Conservation (phyloP, 2,797 vertebrate species). For the Sandelia bainsii region DNA sequence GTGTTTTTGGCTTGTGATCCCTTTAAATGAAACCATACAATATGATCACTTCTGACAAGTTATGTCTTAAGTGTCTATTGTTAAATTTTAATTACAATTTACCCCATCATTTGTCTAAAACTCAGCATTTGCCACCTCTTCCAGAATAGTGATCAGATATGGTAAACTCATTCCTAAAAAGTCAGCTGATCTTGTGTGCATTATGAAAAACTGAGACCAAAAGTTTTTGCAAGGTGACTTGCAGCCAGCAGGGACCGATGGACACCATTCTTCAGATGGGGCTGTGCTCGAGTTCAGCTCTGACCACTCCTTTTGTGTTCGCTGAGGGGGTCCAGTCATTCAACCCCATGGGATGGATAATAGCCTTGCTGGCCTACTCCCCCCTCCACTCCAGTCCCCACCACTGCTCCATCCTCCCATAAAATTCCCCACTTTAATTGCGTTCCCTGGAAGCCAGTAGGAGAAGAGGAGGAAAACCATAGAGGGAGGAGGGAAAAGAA, state of each 20-base stretch:
- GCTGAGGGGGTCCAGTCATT: constrained; percentile 77
- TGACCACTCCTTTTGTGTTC: constrained; percentile 81
- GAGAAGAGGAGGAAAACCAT: constrained; percentile 73
- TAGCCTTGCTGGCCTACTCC: constrained; percentile 74
- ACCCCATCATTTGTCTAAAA: too few relatives aligned
- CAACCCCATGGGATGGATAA: constrained; percentile 81
- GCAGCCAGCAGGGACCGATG: constrained; percentile 56
- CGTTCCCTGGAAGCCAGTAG: constrained; percentile 78
- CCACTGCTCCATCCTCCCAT: constrained; percentile 71
- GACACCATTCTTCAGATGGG: constrained; percentile 75
- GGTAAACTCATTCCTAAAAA: not conserved
- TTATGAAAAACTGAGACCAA: constrained; percentile 36
- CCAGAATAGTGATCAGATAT: not conserved
- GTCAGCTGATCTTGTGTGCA: constrained; percentile 11
- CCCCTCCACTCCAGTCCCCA: constrained; percentile 62
- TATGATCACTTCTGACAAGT: too few relatives aligned
- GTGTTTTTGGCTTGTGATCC: too few relatives aligned
- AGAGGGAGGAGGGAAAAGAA: constrained; percentile 73
- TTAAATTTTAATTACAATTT: too few relatives aligned
- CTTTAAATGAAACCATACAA: too few relatives aligned
- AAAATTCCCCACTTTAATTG: constrained; percentile 80
- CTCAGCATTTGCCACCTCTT: too few relatives aligned
- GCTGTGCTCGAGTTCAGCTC: constrained; percentile 75
- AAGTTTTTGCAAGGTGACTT: constrained; percentile 43
- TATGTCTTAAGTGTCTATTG: too few relatives aligned